Percentiles rank a stretch among this genome's conserved stretches.
These are phyloP conservation scores for Cephalopholis sonnerati DNA, from an alignment of 2,113 vertebrate species.

Conservation along the genomic window DNA sequence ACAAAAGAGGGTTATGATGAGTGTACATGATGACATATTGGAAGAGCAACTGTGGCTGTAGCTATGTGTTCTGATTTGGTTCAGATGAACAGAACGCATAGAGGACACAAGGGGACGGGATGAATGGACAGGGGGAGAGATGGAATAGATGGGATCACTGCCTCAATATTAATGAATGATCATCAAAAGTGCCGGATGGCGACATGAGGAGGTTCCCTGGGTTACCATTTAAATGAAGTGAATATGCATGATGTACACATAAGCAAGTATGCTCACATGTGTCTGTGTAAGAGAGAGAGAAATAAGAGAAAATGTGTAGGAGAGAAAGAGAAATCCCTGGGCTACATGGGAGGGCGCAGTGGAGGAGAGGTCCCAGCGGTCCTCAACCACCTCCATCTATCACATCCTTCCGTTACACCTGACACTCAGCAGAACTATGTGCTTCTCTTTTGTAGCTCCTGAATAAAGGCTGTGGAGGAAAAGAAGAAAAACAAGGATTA, in stretches of 20 bases:
- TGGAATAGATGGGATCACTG: conserved; percentile 39
- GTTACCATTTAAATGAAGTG: conserved; percentile 69
- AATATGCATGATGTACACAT: conserved; percentile 68
- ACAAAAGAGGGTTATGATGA: conserved; percentile 52
- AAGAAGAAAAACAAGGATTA: not conserved
- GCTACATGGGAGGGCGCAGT: conserved; percentile 72
- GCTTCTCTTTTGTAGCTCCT: conserved; percentile 90
- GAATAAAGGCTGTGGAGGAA: conserved; percentile 87
- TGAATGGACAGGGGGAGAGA: conserved; percentile 39
- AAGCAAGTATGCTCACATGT: conserved; percentile 67
- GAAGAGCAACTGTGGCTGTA: conserved; percentile 36
- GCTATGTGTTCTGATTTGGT: conserved; percentile 53
- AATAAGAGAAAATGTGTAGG: conserved; percentile 50
- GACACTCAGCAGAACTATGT: conserved; percentile 83
- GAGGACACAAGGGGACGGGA: conserved; percentile 42
- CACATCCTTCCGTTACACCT: conserved; percentile 65
- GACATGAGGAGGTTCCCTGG: conserved; percentile 68
- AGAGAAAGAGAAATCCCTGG: conserved; percentile 81
- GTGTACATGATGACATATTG: conserved; percentile 37
- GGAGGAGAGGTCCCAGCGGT: conserved; percentile 54
- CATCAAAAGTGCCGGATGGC: conserved; percentile 54
- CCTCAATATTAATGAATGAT: conserved; percentile 27
- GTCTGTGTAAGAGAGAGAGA: conserved; percentile 57
- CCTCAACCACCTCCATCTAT: conserved; percentile 52
- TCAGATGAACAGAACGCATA: conserved; percentile 45